Percentiles rank a stretch among this genome's conserved stretches.
Conservation (phyloP, 2,888 invertebrate genomes). For the Tenthredo distinguenda region DNA sequence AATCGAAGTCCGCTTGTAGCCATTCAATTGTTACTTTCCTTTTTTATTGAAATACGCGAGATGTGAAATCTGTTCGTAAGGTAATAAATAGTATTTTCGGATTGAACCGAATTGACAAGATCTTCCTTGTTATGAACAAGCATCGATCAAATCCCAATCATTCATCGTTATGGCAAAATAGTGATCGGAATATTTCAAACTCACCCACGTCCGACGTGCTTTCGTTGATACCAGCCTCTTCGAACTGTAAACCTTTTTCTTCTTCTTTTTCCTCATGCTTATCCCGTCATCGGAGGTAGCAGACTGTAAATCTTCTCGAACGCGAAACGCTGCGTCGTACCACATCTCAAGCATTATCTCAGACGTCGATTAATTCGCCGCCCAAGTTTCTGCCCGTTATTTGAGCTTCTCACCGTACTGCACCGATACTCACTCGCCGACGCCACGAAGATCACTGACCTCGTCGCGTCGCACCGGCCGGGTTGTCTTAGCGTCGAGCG, state of each 20-base stretch:
- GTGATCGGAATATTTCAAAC: slow-evolving; percentile 60
- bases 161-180: neutral
- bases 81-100: too few relatives aligned
- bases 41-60: too few relatives aligned
- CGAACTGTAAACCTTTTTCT: slow-evolving; percentile 83
- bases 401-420: neutral
- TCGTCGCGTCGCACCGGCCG: neutral
- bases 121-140: too few relatives aligned
- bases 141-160: neutral
- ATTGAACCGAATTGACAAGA: too few relatives aligned
- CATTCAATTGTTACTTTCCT: too few relatives aligned
- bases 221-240: slow-evolving; percentile 88
- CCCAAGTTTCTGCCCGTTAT: neutral
- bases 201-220: slow-evolving; percentile 84
- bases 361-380: too few relatives aligned
- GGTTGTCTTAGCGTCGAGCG: too few relatives aligned
- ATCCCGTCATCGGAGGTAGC: too few relatives aligned
- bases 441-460: neutral
- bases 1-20: too few relatives aligned
- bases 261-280: too few relatives aligned
- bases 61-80: too few relatives aligned
- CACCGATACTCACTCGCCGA: neutral
- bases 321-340: slow-evolving; percentile 84
- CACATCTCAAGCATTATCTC: slow-evolving; percentile 80
- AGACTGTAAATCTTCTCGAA: too few relatives aligned